phyloP scores from a whole-genome alignment of 2,113 vertebrate species.

The Candoia aspera region DNA sequence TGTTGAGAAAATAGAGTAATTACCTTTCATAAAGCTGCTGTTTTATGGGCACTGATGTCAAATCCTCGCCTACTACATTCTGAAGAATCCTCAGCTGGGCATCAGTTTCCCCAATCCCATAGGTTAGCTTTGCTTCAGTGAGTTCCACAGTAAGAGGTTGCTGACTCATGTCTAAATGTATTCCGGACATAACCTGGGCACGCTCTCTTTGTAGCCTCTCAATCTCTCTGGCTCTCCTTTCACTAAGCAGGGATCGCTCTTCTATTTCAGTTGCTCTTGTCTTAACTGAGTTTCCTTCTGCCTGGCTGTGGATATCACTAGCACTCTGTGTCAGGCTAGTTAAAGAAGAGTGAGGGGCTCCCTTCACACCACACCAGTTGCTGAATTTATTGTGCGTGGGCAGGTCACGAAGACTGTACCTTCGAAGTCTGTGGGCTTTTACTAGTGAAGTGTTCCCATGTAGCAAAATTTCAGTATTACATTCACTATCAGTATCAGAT shows the following conservation, averaged over 20 bases:
- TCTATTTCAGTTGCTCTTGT: neutral
- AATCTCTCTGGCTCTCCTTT: constrained; percentile 74
- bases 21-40: constrained; percentile 83
- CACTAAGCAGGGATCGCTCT: constrained; percentile 39
- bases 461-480: constrained; percentile 82
- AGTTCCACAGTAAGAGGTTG: constrained; percentile 87
- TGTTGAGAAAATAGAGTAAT: neutral
- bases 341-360: constrained; percentile 24
- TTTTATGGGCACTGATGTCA: constrained; percentile 59
- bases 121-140: constrained; percentile 88
- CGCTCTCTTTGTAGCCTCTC: constrained; percentile 78
- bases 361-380: constrained; percentile 85
- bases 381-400: constrained; percentile 91
- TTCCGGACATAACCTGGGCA: constrained; percentile 80
- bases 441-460: constrained; percentile 59
- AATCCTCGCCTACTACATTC: constrained; percentile 69
- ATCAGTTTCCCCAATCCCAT: constrained; percentile 86
- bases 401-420: constrained; percentile 70
- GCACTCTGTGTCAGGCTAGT: constrained; percentile 42
- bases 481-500: constrained; percentile 79
- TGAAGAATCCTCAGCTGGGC: constrained; percentile 85
- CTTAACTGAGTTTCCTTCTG: constrained; percentile 39
- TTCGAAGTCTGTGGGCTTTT: constrained; percentile 43
- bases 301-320: constrained; percentile 13
- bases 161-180: constrained; percentile 79